phyloP scores from a whole-genome alignment of 2,113 vertebrate genomes.

The Hypomesus transpacificus region DNA sequence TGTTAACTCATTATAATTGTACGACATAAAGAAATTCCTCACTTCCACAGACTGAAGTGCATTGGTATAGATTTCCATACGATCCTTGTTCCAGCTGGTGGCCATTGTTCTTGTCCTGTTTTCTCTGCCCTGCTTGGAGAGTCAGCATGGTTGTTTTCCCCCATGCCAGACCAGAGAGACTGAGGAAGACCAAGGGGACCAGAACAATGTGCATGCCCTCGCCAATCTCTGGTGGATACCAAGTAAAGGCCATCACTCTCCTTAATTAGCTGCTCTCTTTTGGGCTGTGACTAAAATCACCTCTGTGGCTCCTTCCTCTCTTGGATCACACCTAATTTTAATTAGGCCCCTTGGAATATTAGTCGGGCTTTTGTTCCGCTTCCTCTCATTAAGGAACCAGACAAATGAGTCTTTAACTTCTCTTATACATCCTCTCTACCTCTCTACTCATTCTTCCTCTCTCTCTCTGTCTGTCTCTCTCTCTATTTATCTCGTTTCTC shows the following conservation, averaged over 20 bases:
- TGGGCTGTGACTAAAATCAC: conserved; percentile 84
- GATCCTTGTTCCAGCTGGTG: conserved; percentile 4
- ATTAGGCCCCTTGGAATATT: conserved; percentile 93
- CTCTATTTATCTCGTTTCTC: conserved; percentile 41
- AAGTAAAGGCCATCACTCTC: conserved; percentile 90
- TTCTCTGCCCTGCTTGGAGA: conserved; percentile 43
- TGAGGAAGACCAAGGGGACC: conserved; percentile 43
- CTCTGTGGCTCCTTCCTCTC: conserved; percentile 76
- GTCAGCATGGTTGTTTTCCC: conserved; percentile 59
- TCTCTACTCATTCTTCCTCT: conserved; percentile 40
- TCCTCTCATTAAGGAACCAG: conserved; percentile 86
- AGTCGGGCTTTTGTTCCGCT: conserved; percentile 78
- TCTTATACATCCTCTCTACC: conserved; percentile 55
- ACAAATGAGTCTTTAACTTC: conserved; percentile 77
- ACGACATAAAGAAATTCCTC: conserved; percentile 22
- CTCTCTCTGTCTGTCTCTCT: conserved; percentile 26
- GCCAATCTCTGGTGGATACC: conserved; percentile 72
- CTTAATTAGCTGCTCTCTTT: conserved; percentile 89
- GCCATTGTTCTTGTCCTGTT: conserved; percentile 31
- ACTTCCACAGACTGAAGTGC: not conserved
- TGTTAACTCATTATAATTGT: no score
- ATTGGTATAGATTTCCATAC: no score
- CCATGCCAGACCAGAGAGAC: conserved; percentile 42
- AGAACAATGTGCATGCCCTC: conserved; percentile 69
- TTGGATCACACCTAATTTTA: conserved; percentile 85